Conservation (phyloP, 2,797 vertebrate species). For the Diglossa cyanea region DNA sequence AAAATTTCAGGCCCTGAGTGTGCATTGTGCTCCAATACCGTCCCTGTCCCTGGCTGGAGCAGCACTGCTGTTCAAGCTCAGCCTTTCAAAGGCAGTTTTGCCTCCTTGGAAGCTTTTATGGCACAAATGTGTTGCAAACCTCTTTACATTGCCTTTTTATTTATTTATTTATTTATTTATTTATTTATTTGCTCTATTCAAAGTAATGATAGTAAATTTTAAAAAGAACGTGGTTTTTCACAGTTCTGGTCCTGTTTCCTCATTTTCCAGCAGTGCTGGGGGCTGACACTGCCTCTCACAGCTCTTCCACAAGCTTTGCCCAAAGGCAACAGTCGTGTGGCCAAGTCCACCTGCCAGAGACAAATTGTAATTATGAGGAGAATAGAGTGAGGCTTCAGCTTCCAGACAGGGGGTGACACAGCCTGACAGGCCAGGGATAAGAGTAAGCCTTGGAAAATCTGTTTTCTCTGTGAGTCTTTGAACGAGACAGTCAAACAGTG, state of each 20-base stretch:
- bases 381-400: background rate
- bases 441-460: background rate
- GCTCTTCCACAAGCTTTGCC: background rate
- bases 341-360: background rate
- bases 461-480: background rate
- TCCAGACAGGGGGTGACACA: background rate
- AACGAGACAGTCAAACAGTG: background rate
- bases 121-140: background rate
- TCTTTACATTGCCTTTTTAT: rapidly evolving
- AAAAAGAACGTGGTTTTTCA: background rate
- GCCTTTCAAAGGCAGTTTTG: background rate
- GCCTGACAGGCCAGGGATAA: background rate
- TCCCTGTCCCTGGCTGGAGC: background rate
- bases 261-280: background rate
- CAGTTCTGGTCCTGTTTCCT: background rate
- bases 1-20: background rate
- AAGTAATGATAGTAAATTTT: background rate
- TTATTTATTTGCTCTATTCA: background rate
- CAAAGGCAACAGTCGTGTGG: background rate
- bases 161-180: background rate
- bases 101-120: background rate
- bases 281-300: background rate
- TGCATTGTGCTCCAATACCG: background rate
- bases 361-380: background rate
- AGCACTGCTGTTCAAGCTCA: background rate